These are phyloP conservation scores for Tetranychus cinnabarinus DNA, from an alignment of 1,140 invertebrate species.

Conservation along the genomic window DNA sequence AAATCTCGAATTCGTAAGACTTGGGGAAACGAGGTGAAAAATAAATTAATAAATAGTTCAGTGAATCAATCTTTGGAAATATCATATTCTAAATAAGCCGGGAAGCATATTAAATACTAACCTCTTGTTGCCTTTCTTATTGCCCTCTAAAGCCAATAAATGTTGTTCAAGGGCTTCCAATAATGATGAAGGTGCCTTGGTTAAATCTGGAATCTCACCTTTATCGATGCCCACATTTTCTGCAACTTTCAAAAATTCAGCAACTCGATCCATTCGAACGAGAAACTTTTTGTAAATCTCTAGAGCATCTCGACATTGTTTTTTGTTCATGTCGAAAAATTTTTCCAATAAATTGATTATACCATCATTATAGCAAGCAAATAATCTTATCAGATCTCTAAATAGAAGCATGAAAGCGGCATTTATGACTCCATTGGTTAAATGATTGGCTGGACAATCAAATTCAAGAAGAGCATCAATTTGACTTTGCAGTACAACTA, in stretches of 20 bases:
- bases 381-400: conserved; percentile 89
- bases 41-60: too few species aligned
- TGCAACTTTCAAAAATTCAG: conserved; percentile 90
- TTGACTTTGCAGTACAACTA: conserved; percentile 83
- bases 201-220: conserved; percentile 94
- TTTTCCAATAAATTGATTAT: conserved; percentile 88
- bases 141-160: conserved; percentile 70
- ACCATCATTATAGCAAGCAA: conserved; percentile 98
- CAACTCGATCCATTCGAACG: conserved; percentile 91
- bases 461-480: conserved; percentile 88
- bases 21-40: too few species aligned
- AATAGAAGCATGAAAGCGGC: conserved; percentile 96
- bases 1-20: too few species aligned
- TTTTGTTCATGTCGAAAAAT: conserved; percentile 99
- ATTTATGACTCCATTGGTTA: conserved; percentile 94
- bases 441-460: conserved; percentile 85
- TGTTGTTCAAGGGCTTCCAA: conserved; percentile 93
- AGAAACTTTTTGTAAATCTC: conserved; percentile 99
- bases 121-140: conserved; percentile 32
- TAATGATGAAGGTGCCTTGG: conserved; percentile 93
- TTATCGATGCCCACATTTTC: conserved; percentile 97
- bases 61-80: too few species aligned
- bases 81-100: too few species aligned
- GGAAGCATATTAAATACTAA: neutral
- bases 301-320: conserved; percentile 77